phyloP scores from a whole-genome alignment of 2,888 invertebrate genomes.

The Pristionchus entomophagus region DNA sequence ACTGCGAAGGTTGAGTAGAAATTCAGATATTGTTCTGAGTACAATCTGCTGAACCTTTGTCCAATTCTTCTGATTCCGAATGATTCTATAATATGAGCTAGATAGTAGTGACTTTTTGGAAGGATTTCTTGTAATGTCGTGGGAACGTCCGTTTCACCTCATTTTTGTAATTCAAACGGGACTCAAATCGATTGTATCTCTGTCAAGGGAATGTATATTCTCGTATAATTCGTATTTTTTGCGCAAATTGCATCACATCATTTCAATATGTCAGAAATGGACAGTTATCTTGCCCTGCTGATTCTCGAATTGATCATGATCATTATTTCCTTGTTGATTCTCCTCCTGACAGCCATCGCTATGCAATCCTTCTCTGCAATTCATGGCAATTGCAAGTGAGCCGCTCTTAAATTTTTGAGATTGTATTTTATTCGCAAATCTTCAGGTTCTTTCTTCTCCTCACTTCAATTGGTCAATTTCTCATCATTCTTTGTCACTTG shows the following conservation, averaged over 20 bases:
- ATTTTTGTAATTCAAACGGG: too few species aligned
- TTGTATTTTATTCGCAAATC: background rate
- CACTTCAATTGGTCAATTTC: conserved; percentile 1
- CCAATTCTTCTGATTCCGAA: background rate
- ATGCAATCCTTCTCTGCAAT: conserved; percentile 4
- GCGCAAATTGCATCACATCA: too few species aligned
- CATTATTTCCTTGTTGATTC: background rate
- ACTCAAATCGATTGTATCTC: too few species aligned
- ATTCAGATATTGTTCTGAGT: too few species aligned
- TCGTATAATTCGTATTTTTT: too few species aligned
- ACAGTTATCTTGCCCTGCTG: background rate
- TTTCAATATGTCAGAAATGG: conserved; percentile 1
- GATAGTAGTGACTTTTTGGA: background rate
- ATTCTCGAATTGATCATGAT: background rate
- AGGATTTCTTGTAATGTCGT: background rate
- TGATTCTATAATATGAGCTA: background rate
- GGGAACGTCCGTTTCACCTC: background rate
- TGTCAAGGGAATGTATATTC: too few species aligned
- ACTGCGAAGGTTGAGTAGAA: too few species aligned
- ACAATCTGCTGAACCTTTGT: background rate
- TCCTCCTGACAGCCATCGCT: background rate
- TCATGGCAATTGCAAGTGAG: conserved; percentile 26
- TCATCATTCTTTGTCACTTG: background rate
- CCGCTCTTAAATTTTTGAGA: background rate
- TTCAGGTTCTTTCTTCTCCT: conserved; percentile 7